Percentiles rank a stretch among this genome's conserved stretches.
phyloP scores from a whole-genome alignment of 2,113 vertebrate species.

The Leucopsar rothschildi region DNA sequence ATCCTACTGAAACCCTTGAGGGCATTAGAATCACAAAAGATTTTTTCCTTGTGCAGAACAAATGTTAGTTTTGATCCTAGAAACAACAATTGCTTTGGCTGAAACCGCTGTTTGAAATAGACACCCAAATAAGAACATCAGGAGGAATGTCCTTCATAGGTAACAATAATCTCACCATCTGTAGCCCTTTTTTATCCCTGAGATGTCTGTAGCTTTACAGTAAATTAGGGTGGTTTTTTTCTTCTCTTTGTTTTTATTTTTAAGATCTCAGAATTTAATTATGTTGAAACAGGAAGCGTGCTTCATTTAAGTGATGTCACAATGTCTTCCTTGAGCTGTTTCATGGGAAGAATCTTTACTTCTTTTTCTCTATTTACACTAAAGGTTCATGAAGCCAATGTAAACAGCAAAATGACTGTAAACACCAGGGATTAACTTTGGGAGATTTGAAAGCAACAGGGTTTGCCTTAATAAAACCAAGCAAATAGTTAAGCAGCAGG shows the following conservation, averaged over 20 bases:
- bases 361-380: not conserved
- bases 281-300: not conserved
- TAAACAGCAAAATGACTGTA: slow-evolving; percentile 8
- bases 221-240: not conserved
- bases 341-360: slow-evolving; percentile 14
- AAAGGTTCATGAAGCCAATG: slow-evolving; percentile 13
- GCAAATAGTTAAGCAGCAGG: not conserved
- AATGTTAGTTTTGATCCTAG: not conserved
- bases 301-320: not conserved
- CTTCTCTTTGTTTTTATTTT: not conserved
- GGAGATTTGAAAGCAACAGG: not conserved
- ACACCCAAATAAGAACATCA: not conserved
- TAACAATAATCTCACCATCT: not conserved
- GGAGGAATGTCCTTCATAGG: not conserved
- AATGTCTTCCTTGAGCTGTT: not conserved
- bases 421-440: not conserved
- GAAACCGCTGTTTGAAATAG: not conserved
- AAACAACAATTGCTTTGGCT: not conserved
- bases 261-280: not conserved
- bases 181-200: not conserved
- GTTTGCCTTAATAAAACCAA: slow-evolving; percentile 3
- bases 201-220: not conserved
- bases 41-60: not conserved
- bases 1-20: not conserved
- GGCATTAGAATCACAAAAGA: not conserved